Conservation (phyloP, 2,113 vertebrate genomes). For the Pygoscelis adeliae region DNA sequence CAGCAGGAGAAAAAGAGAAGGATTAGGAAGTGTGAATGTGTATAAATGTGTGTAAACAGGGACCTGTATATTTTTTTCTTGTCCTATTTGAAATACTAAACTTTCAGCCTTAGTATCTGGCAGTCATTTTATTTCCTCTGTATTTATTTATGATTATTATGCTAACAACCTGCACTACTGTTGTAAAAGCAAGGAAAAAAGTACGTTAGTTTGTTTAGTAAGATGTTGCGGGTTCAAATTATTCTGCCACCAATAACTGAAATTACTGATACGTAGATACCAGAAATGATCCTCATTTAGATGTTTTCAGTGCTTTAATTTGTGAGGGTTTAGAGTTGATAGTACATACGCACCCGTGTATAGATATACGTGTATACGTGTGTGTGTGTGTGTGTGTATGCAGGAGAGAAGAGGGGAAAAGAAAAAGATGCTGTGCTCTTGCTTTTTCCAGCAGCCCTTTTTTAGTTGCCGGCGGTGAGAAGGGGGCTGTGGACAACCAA, state of each 20-base stretch:
- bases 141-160: neutral
- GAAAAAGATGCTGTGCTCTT: neutral
- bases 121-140: neutral
- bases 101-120: neutral
- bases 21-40: neutral
- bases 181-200: neutral
- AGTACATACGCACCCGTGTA: fast-evolving
- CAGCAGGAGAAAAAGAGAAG: neutral
- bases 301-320: neutral
- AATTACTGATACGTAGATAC: neutral
- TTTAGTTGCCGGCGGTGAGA: neutral
- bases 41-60: neutral
- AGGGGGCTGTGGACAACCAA: neutral
- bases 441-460: neutral
- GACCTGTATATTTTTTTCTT: neutral
- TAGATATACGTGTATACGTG: fast-evolving
- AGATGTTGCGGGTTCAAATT: neutral
- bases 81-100: conserved; percentile 30
- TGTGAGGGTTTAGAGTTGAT: neutral
- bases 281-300: neutral
- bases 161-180: neutral
- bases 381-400: neutral
- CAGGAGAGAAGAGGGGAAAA: neutral
- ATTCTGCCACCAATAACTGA: neutral
- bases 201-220: neutral